Evolutionary conservation across 2,113 vertebrate genomes (phyloP), one percentile per base, ranked within the genome.

Genomic region (Dipodomys spectabilis): DNA sequence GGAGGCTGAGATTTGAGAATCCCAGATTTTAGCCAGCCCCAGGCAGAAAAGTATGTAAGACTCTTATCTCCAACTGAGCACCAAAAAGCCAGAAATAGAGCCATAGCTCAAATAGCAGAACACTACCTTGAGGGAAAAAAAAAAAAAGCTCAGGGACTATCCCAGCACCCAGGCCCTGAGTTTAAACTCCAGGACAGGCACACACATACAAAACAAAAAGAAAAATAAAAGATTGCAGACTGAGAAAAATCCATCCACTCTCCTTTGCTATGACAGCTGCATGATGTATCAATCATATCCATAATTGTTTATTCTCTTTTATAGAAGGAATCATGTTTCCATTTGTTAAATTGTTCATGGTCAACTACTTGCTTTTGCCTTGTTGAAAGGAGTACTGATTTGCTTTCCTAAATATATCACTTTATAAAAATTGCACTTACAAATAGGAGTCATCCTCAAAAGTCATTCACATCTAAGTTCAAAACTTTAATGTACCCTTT

Each of bases 311-410:
- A 72, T 64, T 84, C 68, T 82, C 73, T 90, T 82, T 82, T 23
- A 69, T 49, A 25, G 4, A 23, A 57, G 19, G 93, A 94, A 78
- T 74, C 28, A 20, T 25, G n/a, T 84, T 84, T 20, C n/a, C 62
- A 77, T 86, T 90, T 89, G 32, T 71, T 95, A 93, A 90, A 87
- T 27, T 80, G 11, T 80, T 64, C 80, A 78, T 87, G 65, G 6
- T 73, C 94, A 93, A 16, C 28, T 57, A 39, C 32, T 92, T 90
- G 44, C 16, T 89, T 92, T 94, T 79, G 22, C 57, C n/a, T 88
- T 93, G 22, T 73, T 94, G 23, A 19, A 39, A 39, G 39, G 6
- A 39, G 39, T 39, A n/a, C n/a, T n/a, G n/a, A n/a, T n/a, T n/a
- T n/a, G n/a, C n/a, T n/a, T n/a, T n/a, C n/a, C n/a, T n/a, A n/a